Base-by-base conservation (phyloP, 2,888 invertebrate genomes). In the Lapara coniferarum region DNA sequence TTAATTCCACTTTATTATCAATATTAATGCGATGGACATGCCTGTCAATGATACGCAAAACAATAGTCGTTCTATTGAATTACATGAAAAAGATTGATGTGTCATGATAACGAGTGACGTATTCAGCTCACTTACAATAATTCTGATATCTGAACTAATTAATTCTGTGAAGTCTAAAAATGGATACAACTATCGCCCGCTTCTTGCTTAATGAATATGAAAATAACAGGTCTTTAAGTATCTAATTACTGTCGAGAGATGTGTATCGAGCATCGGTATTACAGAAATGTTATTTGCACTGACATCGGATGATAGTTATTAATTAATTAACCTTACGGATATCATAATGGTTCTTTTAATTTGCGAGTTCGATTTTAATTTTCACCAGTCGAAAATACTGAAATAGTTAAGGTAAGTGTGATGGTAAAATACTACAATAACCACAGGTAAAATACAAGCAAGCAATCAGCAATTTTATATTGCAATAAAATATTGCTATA, bases 31-130 rank as follows among this genome's bases (percentile, higher is more conserved):
- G 5, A 12, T 13, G 2, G 46, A 19, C 16, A 49, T 19, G 13
- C 46, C 19, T 46, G 19, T 49, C 46, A 49, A 63, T 49, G 12
- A 14, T 12, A 63, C 66, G 68, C 53, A 57, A 53, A 71, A 73
- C 73, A 75, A 71, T 72, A 73, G 67, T 66, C 76, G 72, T 73
- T 68, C 66, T 66, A 71, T 70, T 75, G 75, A 77, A 71, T 79
- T 72, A 72, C 70, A 72, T 75, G 71, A 71, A 72, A 71, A 72
- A 66, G 57, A 66, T 74, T 30, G 59, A 69, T 71, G 70, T 69
- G 49, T 66, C 58, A 44, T 56, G 69, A 63, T 63, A 63, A 49
- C 49, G 69, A 56, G 56, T 79, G 78, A 78, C 78, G 75, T 71
- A 73, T 74, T 71, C 66, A 67, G 72, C 71, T 80, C 80, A 80